These are phyloP conservation scores for Mola mola DNA, from an alignment of 2,113 vertebrate genomes.

Conservation along the genomic window DNA sequence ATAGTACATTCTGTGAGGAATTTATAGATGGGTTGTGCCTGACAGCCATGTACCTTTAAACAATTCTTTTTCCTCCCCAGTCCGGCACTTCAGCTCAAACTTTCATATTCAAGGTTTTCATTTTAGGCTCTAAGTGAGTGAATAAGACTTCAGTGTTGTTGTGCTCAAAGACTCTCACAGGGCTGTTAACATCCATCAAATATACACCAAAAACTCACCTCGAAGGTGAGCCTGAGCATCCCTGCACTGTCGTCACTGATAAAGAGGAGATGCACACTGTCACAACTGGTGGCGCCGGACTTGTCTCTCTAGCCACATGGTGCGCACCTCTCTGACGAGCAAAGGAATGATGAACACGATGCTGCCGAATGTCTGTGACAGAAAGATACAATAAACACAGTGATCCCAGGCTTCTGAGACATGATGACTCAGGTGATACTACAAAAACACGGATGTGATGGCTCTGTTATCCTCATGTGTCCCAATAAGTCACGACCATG, in stretches of 20 bases:
- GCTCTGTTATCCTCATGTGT: too few species aligned
- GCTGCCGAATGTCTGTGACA: slow-evolving; percentile 87
- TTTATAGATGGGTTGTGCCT: slow-evolving; percentile 14
- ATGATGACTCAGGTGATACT: too few species aligned
- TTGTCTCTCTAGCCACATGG: slow-evolving; percentile 79
- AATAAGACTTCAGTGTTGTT: slow-evolving; percentile 1
- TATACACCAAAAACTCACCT: slow-evolving; percentile 15
- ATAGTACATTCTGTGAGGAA: slow-evolving; percentile 37
- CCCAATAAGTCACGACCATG: too few species aligned
- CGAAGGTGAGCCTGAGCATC: slow-evolving; percentile 1
- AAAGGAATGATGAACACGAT: slow-evolving; percentile 89
- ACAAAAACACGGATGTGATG: too few species aligned
- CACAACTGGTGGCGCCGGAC: slow-evolving; percentile 70
- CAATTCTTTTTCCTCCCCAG: background rate
- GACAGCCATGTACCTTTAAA: slow-evolving; percentile 10
- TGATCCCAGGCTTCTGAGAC: background rate
- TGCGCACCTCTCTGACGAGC: slow-evolving; percentile 81
- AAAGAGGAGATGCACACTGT: slow-evolving; percentile 11
- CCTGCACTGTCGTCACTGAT: background rate
- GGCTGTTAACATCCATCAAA: background rate
- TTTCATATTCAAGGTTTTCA: background rate
- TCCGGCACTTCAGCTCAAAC: slow-evolving; percentile 29
- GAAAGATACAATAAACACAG: background rate
- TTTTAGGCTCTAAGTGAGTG: background rate
- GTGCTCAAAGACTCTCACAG: background rate